Evolutionary conservation across 2,888 invertebrate genomes (phyloP).

Genomic region (Crematogaster levior): DNA sequence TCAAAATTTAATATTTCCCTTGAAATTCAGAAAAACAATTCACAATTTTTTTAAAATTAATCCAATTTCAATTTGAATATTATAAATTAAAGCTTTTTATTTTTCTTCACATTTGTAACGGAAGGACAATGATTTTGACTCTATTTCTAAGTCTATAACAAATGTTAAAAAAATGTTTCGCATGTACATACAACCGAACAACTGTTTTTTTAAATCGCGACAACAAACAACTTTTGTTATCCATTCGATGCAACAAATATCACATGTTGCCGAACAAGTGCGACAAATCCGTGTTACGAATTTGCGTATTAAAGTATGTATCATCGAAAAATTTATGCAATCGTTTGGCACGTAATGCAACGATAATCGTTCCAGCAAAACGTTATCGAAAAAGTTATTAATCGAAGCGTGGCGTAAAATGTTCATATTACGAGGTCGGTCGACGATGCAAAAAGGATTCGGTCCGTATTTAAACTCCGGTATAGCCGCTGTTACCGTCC

Average conservation of each 20-base stretch:
- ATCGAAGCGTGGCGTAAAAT: conserved; percentile 44
- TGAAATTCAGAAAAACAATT: neutral
- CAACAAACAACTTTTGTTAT: conserved; percentile 10
- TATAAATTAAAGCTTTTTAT: conserved; percentile 8
- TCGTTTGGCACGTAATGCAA: conserved; percentile 23
- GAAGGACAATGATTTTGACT: neutral
- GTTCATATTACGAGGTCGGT: conserved; percentile 42
- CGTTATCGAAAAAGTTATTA: conserved; percentile 45
- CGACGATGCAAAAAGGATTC: conserved; percentile 44
- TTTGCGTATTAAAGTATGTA: conserved; percentile 16
- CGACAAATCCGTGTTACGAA: conserved; percentile 17
- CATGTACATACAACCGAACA: neutral
- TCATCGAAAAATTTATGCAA: conserved; percentile 15
- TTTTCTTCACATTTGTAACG: neutral
- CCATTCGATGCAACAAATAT: neutral
- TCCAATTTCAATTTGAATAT: neutral
- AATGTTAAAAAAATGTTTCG: conserved; percentile 7
- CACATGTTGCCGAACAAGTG: neutral
- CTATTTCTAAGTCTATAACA: neutral
- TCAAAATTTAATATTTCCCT: neutral
- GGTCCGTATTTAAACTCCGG: conserved; percentile 61
- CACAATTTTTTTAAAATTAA: neutral
- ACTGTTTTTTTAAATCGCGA: conserved; percentile 23
- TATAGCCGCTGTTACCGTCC: conserved; percentile 38
- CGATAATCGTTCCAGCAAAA: conserved; percentile 28